Base-by-base conservation (phyloP, 2,797 vertebrate genomes). In the Gouania willdenowi region DNA sequence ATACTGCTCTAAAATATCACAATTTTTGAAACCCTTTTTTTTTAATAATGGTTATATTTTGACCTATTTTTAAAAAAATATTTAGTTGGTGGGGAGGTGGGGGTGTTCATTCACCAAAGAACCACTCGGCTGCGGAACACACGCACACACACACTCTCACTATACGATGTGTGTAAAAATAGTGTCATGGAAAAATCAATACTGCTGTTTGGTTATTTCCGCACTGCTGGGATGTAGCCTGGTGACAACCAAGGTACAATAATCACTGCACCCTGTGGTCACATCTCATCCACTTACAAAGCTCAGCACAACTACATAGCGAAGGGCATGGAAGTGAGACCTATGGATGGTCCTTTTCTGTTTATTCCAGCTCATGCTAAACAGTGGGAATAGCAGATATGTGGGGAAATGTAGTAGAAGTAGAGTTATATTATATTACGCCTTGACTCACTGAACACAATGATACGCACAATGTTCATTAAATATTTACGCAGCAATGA, bases 111-210 rank as follows among this genome's bases (percentile, higher is more conserved):
- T n/a, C n/a, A n/a, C n/a, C n/a, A n/a, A n/a, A n/a, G n/a, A n/a
- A n/a, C n/a, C n/a, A n/a, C n/a, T n/a, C n/a, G n/a, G n/a, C n/a
- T n/a, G n/a, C n/a, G n/a, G n/a, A n/a, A n/a, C n/a, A n/a, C n/a
- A n/a, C 25, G 53, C 27, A 31, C 28, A 20, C 12, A 7, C 9
- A 26, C 12, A 34, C 17, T 5, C 5, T 3, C 3, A 3, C 17
- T 18, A 67, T 40, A 53, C 44, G 51, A 36, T 42, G 26, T 46
- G 41, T 63, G 63, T 50, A 11, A 48, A 82, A 85, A 85, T 76
- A 83, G 75, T 53, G 48, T 30, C 47, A 78, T 79, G 86, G 87
- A 89, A 89, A 88, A 88, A 90, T 88, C 86, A 75, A 87, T 89
- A 87, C 50, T 52, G 62, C 67, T 74, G 63, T 76, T 61, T 29